Evolutionary conservation across 2,113 vertebrate species (phyloP).

Genomic region (Lamprologus ornatipinnis): DNA sequence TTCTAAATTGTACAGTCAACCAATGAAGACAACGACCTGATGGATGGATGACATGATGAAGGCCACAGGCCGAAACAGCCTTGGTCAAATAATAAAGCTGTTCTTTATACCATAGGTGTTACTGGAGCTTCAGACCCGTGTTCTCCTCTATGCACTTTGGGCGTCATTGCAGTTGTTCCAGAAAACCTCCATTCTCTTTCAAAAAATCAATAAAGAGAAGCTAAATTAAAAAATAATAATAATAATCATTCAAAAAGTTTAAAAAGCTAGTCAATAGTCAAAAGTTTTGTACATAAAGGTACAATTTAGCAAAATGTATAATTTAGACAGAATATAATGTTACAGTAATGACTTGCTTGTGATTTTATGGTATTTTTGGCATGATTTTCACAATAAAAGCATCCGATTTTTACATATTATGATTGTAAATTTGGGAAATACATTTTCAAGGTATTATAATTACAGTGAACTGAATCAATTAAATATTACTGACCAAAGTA

Average conservation of each 20-base stretch:
- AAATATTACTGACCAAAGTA: neutral
- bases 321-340: neutral
- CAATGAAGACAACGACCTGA: neutral
- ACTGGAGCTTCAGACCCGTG: accelerated
- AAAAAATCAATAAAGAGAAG: neutral
- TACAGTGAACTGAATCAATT: neutral
- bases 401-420: accelerated
- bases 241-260: neutral
- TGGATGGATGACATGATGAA: neutral
- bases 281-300: neutral
- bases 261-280: neutral
- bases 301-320: accelerated
- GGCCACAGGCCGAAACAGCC: accelerated
- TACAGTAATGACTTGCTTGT: accelerated
- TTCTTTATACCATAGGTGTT: accelerated
- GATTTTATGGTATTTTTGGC: neutral
- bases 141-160: accelerated
- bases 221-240: neutral
- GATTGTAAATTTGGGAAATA: neutral
- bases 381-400: neutral
- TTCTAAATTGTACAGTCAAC: neutral
- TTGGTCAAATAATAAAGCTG: neutral
- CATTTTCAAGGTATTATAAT: neutral
- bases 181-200: neutral
- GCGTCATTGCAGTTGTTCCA: neutral